Evolutionary conservation across 2,113 vertebrate genomes (phyloP).

Genomic region (Oryctolagus cuniculus): mOryCun1.1 NC_091438.1:91190501-91191000

Average conservation of each 20-base stretch:
- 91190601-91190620: conserved; percentile 51
- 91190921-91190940: conserved; percentile 65
- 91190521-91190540: conserved; percentile 77
- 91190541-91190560: conserved; percentile 70
- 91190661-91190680: conserved; percentile 87
- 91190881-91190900: conserved; percentile 52
- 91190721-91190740: conserved; percentile 89
- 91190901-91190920: conserved; percentile 51
- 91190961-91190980: background rate
- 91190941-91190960: conserved; percentile 43
- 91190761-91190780: conserved; percentile 87
- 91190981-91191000: conserved; percentile 19
- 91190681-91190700: conserved; percentile 86
- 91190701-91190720: conserved; percentile 85
- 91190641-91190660: conserved; percentile 84
- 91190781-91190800: conserved; percentile 84
- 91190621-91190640: conserved; percentile 77
- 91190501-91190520: conserved; percentile 81
- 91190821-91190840: conserved; percentile 79
- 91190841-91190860: conserved; percentile 72
- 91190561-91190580: conserved; percentile 71
- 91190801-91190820: conserved; percentile 80
- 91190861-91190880: conserved; percentile 53
- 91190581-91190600: conserved; percentile 70
- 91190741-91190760: conserved; percentile 86